Conservation (phyloP, 2,797 vertebrate genomes). For the Limnodromus scolopaceus region DNA sequence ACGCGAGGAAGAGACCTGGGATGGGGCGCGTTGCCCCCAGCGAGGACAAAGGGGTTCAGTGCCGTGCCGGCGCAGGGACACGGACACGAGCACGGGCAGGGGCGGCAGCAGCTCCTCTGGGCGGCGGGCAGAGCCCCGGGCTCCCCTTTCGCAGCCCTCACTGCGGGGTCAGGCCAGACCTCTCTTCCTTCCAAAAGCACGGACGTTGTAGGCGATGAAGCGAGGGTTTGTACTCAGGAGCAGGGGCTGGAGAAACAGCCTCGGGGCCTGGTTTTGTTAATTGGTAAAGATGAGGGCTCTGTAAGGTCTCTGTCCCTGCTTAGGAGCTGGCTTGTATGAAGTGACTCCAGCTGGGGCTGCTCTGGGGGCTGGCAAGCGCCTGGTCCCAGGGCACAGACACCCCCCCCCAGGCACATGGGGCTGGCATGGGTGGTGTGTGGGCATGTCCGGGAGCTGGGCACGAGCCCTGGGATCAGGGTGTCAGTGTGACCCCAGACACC, state of each 20-base stretch:
- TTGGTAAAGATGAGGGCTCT: neutral
- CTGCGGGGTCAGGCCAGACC: neutral
- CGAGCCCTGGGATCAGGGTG: rapidly evolving
- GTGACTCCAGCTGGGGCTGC: neutral
- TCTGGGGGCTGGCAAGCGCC: neutral
- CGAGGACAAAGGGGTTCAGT: neutral
- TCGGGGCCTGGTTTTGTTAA: neutral
- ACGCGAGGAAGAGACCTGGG: neutral
- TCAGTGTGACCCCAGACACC: neutral
- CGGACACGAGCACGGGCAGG: neutral
- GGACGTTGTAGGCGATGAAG: neutral
- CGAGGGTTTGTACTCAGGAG: neutral
- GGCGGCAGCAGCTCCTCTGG: neutral
- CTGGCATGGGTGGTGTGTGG: neutral
- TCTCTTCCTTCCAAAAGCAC: neutral
- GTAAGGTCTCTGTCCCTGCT: neutral
- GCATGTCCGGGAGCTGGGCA: neutral
- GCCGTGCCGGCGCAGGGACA: neutral
- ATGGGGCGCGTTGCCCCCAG: neutral
- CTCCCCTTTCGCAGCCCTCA: neutral
- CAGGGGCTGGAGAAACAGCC: neutral
- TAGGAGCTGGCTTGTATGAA: neutral
- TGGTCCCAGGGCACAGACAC: rapidly evolving
- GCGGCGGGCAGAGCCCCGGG: neutral
- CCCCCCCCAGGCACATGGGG: rapidly evolving